Conservation (phyloP, 2,888 invertebrate genomes). For the Amphimallon solstitiale region DNA sequence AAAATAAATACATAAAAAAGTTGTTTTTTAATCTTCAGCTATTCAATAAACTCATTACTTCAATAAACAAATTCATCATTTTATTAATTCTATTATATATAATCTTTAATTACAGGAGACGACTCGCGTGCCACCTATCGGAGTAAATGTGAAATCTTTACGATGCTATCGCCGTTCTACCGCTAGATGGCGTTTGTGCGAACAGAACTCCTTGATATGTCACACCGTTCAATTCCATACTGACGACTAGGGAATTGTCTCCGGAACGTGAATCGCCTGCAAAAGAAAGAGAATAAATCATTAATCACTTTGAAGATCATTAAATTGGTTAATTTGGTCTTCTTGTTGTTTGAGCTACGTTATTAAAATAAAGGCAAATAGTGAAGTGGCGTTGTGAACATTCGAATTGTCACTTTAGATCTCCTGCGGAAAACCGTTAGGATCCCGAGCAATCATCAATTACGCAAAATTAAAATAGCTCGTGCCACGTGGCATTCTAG, state of each 20-base stretch:
- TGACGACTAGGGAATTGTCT: constrained; percentile 90
- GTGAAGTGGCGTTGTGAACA: too few species aligned
- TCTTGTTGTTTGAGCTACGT: neutral
- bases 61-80: neutral
- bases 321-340: constrained; percentile 25
- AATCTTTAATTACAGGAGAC: constrained; percentile 5
- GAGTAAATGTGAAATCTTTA: constrained; percentile 45
- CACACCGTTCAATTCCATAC: constrained; percentile 95
- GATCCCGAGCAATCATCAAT: constrained; percentile 18
- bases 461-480: constrained; percentile 31
- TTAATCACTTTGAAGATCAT: constrained; percentile 35
- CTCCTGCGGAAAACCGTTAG: too few species aligned
- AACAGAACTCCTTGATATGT: constrained; percentile 96
- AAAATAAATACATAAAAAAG: constrained; percentile 28
- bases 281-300: constrained; percentile 51
- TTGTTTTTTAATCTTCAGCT: too few species aligned
- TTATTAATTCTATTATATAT: neutral
- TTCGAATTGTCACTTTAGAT: too few species aligned
- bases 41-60: neutral
- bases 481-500: too few species aligned
- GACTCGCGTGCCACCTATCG: constrained; percentile 13
- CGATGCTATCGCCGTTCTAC: constrained; percentile 56
- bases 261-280: constrained; percentile 84
- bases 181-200: constrained; percentile 64
- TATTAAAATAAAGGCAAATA: too few species aligned